Conservation (phyloP, 2,888 invertebrate species). For the Rhopalosiphum nymphaeae region DNA sequence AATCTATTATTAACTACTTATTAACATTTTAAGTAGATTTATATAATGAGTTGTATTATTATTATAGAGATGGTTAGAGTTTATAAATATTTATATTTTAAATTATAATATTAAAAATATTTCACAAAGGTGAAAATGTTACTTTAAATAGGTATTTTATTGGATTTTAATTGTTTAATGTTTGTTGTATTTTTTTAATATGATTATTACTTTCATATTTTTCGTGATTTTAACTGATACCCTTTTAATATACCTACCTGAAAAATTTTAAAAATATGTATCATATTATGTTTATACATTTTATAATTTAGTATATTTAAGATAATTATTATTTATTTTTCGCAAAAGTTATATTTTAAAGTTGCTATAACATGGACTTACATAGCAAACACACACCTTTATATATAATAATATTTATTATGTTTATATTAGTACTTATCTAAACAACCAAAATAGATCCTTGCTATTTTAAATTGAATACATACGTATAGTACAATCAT, state of each 20-base stretch:
- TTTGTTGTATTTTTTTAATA: not conserved
- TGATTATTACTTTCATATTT: too few relatives aligned
- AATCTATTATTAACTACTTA: not conserved
- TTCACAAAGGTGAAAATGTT: not conserved
- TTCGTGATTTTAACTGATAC: too few relatives aligned
- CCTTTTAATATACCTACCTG: too few relatives aligned
- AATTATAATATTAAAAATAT: not conserved
- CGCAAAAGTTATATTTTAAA: not conserved
- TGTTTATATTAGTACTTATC: constrained; percentile 3
- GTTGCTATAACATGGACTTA: not conserved
- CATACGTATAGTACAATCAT: not conserved
- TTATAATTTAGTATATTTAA: not conserved
- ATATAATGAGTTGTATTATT: not conserved
- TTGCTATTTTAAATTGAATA: constrained; percentile 11
- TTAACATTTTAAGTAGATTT: not conserved
- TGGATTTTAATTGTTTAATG: not conserved
- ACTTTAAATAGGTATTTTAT: not conserved
- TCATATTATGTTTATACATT: not conserved
- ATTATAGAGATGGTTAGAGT: not conserved
- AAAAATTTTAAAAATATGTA: too few relatives aligned
- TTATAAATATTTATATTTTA: not conserved
- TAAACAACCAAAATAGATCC: not conserved
- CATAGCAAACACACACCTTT: not conserved
- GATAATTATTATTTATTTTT: not conserved
- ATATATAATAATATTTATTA: not conserved